Percentiles rank a stretch among this genome's conserved stretches.
Evolutionary conservation across 92 coral and sea anemone genomes (phyloP).

Genomic region (Palythoa grandis): DNA sequence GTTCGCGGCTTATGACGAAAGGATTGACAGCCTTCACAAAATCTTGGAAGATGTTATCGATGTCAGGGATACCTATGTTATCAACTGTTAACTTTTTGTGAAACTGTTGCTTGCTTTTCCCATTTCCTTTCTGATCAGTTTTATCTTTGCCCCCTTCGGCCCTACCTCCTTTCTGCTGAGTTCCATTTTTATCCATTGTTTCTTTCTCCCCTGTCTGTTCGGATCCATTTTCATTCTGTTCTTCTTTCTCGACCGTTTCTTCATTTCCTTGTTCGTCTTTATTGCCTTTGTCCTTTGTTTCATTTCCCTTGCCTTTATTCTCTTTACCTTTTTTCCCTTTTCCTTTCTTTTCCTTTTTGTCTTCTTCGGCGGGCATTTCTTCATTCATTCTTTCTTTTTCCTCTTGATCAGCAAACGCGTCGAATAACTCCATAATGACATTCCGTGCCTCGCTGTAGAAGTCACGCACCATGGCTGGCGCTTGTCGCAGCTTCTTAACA

Average conservation of each 20-base stretch:
- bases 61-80: conserved; percentile 68
- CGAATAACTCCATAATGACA: conserved; percentile 58
- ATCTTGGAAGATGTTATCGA: conserved; percentile 71
- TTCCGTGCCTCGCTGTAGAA: conserved; percentile 63
- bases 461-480: conserved; percentile 77
- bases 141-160: no score
- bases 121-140: no score
- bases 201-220: no score
- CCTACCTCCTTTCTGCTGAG: no score
- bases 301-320: neutral
- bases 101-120: conserved; percentile 49
- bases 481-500: conserved; percentile 58
- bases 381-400: conserved; percentile 44
- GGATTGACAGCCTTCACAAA: conserved; percentile 64
- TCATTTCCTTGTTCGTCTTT: conserved; percentile 11
- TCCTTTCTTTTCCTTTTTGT: conserved; percentile 12
- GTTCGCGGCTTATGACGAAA: conserved; percentile 67
- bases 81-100: conserved; percentile 73
- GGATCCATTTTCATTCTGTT: no score
- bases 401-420: conserved; percentile 66
- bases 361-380: conserved; percentile 55
- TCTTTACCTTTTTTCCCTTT: conserved; percentile 22
- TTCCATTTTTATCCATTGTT: no score
- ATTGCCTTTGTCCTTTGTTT: neutral
- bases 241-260: neutral